Evolutionary conservation across 2,113 vertebrate species (phyloP), one percentile per base, ranked within the genome.

Genomic region (Sciurus niger): DNA sequence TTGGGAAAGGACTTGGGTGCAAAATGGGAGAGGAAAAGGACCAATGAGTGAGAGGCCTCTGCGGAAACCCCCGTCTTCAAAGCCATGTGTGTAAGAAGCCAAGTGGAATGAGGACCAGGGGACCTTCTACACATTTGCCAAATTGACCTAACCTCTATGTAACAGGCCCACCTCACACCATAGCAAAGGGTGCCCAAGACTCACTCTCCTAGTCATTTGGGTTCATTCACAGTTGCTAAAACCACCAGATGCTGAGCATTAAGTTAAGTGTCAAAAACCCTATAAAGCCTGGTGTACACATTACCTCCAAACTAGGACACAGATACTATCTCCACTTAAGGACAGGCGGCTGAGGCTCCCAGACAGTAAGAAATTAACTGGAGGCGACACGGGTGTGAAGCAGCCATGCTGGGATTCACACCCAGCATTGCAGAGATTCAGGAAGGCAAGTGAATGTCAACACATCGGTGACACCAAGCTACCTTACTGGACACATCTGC

Each of bases 1-100:
- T 46, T 2, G 25, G 40, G 17, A 30, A 32, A 82, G 37, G 16
- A 37, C 13, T 6, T 40, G 16, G 48, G 67, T 32, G 22, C 14
- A 25, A 65, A 40, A 48, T 0, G 0, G n/a, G 25, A 53, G 22
- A 5, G 28, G 48, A 22, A 12, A 60, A 48, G 6, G 18, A 22
- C 1, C 6, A 22, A 11, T 37, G 0, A 8, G 2, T 14, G 32
- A 22, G 70, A 30, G 16, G 34, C 8, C 37, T 32, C 37, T 0
- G 0, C 6, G 0, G 51, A 79, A 84, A 70, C 1, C 14, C 58
- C 28, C 67, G 2, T 48, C 82, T 67, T 51, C 60, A 74, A 25
- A 83, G 74, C 46, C 30, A 25, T 1, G 58, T 16, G 0, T 53
- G 6, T 10, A 6, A 74, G 18, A 20, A 32, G 37, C 11, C 3